These are phyloP conservation scores for Ganaspis brasiliensis DNA, from an alignment of 2,888 invertebrate genomes.

Conservation along the genomic window DNA sequence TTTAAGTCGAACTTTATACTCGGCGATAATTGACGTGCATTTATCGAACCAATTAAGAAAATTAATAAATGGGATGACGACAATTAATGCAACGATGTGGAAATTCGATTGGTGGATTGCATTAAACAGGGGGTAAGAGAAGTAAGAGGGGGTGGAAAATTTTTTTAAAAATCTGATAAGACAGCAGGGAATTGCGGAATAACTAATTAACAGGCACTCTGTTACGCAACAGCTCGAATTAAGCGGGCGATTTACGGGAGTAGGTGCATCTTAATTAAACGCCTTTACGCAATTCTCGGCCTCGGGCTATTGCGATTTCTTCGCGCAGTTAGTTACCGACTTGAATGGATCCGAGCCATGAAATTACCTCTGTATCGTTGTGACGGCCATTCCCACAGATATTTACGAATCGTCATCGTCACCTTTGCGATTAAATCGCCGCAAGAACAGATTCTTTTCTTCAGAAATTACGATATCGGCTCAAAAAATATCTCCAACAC, in stretches of 20 bases:
- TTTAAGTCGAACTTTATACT: slow-evolving; percentile 33
- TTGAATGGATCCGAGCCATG: slow-evolving; percentile 49
- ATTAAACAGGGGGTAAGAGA: neutral
- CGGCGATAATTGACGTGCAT: slow-evolving; percentile 30
- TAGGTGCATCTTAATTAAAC: slow-evolving; percentile 65
- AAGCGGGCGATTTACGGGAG: slow-evolving; percentile 60
- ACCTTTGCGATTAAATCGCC: slow-evolving; percentile 60
- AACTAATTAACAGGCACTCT: slow-evolving; percentile 58
- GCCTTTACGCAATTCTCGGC: slow-evolving; percentile 52
- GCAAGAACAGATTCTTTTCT: slow-evolving; percentile 41
- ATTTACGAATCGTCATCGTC: slow-evolving; percentile 60
- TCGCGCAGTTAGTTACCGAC: slow-evolving; percentile 36
- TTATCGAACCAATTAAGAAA: slow-evolving; percentile 38
- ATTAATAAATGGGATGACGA: slow-evolving; percentile 37
- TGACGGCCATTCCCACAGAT: slow-evolving; percentile 28
- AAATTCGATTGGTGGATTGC: slow-evolving; percentile 11
- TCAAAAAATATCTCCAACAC: neutral
- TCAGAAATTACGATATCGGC: neutral
- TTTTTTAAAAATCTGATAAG: slow-evolving; percentile 34
- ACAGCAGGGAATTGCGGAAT: slow-evolving; percentile 53
- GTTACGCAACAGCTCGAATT: slow-evolving; percentile 58
- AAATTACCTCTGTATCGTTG: slow-evolving; percentile 53
- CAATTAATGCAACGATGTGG: slow-evolving; percentile 28
- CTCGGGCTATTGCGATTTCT: slow-evolving; percentile 47
- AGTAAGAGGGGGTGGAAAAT: slow-evolving; percentile 16